These are phyloP conservation scores for Octodonta nipae DNA, from an alignment of 2,888 invertebrate genomes.

Conservation along the genomic window DNA sequence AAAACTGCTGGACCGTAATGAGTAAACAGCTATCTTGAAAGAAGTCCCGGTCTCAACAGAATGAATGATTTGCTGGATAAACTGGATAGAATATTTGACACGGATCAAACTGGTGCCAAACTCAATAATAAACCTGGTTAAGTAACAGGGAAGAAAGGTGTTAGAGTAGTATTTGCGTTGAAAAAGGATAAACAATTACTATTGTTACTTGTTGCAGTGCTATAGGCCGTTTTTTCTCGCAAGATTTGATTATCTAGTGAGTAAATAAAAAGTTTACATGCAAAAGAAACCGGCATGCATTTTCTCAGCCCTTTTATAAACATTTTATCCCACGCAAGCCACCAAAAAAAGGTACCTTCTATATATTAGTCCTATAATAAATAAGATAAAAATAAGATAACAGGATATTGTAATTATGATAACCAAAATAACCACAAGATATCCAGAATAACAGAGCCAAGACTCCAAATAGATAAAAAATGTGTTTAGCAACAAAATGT, in stretches of 20 bases:
- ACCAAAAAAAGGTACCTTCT: slow-evolving; percentile 10
- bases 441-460: too few relatives aligned
- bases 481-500: too few relatives aligned
- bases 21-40: slow-evolving; percentile 1
- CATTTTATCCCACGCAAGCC: slow-evolving; percentile 13
- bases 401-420: too few relatives aligned
- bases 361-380: too few relatives aligned
- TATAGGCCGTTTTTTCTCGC: slow-evolving; percentile 3
- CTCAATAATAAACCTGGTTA: slow-evolving; percentile 14
- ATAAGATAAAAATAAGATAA: too few relatives aligned
- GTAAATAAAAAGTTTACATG: slow-evolving; percentile 8
- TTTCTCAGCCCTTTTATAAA: slow-evolving; percentile 9
- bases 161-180: slow-evolving; percentile 5
- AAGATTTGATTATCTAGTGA: slow-evolving; percentile 5
- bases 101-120: slow-evolving; percentile 17
- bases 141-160: slow-evolving; percentile 13
- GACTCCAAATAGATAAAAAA: too few relatives aligned
- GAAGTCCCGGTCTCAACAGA: slow-evolving; percentile 8
- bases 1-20: slow-evolving; percentile 2
- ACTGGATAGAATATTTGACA: slow-evolving; percentile 15
- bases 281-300: slow-evolving; percentile 7
- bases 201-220: slow-evolving; percentile 5
- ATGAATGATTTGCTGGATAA: slow-evolving; percentile 14
- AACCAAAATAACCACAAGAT: too few relatives aligned
- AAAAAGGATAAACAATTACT: slow-evolving; percentile 1